Evolutionary conservation across 2,797 vertebrate species (phyloP).

Genomic region (Basileuterus tristriatus): DNA sequence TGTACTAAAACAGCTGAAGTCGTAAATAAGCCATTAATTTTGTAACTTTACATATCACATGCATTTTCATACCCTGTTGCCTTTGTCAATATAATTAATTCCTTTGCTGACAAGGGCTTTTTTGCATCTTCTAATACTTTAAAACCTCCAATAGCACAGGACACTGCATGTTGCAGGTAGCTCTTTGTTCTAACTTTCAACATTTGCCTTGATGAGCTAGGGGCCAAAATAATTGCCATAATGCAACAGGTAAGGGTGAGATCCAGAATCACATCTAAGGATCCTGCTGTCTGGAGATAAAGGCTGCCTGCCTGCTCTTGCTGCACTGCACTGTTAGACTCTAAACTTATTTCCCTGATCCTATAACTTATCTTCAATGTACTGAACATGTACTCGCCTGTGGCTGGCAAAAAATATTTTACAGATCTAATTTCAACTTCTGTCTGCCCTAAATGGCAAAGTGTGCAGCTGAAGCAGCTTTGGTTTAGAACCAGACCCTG

Average conservation of each 20-base stretch:
- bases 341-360: neutral
- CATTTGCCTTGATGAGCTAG: neutral
- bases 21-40: slow-evolving; percentile 34
- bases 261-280: neutral
- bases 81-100: slow-evolving; percentile 13
- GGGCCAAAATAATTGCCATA: neutral
- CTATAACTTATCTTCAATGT: neutral
- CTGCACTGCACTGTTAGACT: neutral
- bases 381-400: neutral
- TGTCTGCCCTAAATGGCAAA: neutral
- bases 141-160: neutral
- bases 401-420: neutral
- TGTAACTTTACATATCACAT: slow-evolving; percentile 35
- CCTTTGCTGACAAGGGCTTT: neutral
- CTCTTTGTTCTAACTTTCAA: neutral
- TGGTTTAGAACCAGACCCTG: neutral
- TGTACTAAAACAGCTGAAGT: slow-evolving; percentile 41
- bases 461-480: neutral
- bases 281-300: neutral
- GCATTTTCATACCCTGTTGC: slow-evolving; percentile 24
- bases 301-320: neutral
- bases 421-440: neutral
- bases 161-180: neutral
- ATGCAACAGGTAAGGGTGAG: neutral
- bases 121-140: neutral